Base-by-base conservation (phyloP, 2,888 invertebrate genomes). In the Spisula solida region DNA sequence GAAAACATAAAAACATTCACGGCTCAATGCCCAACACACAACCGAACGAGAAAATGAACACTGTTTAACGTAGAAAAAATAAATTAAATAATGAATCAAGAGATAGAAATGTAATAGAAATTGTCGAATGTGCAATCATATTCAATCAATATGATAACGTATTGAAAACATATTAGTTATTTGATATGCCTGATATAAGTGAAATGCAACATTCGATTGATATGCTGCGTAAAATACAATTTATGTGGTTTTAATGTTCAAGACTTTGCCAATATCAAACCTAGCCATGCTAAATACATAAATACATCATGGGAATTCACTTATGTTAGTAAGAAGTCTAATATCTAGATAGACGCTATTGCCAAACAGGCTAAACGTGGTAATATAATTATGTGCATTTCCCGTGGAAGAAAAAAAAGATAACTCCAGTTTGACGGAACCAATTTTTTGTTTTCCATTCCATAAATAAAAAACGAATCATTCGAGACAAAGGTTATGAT, bases 221-320 rank as follows among this genome's bases (percentile, higher is more conserved):
- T 66, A 66, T 66, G 60, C 60, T 25, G 60, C n/a, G 60, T 66
- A 66, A 25, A 66, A 66, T 66, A 66, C 10, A 66, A 66, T 66
- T 66, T 66, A 66, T 66, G n/a, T 66, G 60, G 10, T 66, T 66
- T 66, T 66, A 66, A 66, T 66, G 60, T 66, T 8, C 25, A 66
- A 25, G 25, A 66, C 60, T 66, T 25, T 66, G 60, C 60, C 60
- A 66, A 66, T 66, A 66, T 66, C 60, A 66, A 66, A 66, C 5
- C n/a, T 25, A 66, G 60, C n/a, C 0, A n/a, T 25, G n/a, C 20
- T 66, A 66, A 25, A 66, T 66, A 25, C 60, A 66, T 66, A 66
- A 25, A 66, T 66, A 25, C 60, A 66, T 66, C 60, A 66, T n/a
- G n/a, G n/a, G 60, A 66, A 66, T 66, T 25, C 60, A 66, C 10